Percentiles rank a stretch among this genome's conserved stretches.
Evolutionary conservation across 2,888 invertebrate species (phyloP).

Genomic region (Boloria selene): DNA sequence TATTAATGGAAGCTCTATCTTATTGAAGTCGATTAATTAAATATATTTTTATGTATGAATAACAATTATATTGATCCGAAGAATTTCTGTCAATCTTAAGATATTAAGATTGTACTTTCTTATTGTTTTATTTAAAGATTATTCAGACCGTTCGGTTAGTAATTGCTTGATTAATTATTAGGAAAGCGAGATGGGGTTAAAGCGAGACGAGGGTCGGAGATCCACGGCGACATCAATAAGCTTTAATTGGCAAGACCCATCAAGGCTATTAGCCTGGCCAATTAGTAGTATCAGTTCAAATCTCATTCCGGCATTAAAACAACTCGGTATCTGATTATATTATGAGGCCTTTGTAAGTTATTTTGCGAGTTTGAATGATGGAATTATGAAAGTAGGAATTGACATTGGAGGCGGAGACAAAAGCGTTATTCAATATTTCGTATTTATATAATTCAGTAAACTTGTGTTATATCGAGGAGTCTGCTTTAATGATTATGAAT

Average conservation of each 20-base stretch:
- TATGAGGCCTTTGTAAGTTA: constrained; percentile 36
- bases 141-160: constrained; percentile 54
- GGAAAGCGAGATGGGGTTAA: constrained; percentile 71
- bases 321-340: constrained; percentile 38
- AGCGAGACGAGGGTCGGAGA: constrained; percentile 76
- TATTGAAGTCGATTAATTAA: not conserved
- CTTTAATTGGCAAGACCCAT: constrained; percentile 75
- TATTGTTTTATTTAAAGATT: constrained; percentile 49
- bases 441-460: constrained; percentile 21
- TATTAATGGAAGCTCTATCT: too few relatives aligned
- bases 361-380: constrained; percentile 31
- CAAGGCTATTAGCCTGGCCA: constrained; percentile 70
- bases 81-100: too few relatives aligned
- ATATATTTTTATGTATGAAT: too few relatives aligned
- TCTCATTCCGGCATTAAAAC: constrained; percentile 40
- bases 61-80: too few relatives aligned
- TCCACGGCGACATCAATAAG: constrained; percentile 76
- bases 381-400: constrained; percentile 36
- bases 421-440: constrained; percentile 25
- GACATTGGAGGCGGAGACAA: constrained; percentile 27
- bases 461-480: not conserved
- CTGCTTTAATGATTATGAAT: constrained; percentile 10
- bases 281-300: constrained; percentile 68
- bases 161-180: constrained; percentile 81
- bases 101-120: not conserved